A percentile compares a stretch with the other conserved stretches of the same genome.
Conservation (phyloP, 2,113 vertebrate species). For the Ammodytes marinus region DNA sequence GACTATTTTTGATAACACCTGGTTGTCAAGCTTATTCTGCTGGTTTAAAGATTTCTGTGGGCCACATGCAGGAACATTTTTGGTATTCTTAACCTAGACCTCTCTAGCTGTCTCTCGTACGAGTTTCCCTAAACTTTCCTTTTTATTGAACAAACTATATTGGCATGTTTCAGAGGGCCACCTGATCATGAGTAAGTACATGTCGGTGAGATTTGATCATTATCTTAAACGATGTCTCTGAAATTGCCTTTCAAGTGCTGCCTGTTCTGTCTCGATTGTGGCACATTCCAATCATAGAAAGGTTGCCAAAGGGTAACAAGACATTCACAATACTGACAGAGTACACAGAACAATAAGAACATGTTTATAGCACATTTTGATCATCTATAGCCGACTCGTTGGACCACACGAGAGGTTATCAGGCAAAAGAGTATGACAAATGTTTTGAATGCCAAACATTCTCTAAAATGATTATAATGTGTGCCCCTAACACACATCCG, state of each 20-base stretch:
- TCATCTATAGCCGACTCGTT: no score
- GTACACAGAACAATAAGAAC: background rate
- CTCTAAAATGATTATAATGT: background rate
- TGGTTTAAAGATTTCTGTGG: background rate
- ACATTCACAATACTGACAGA: background rate
- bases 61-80: background rate
- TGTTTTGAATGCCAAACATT: background rate
- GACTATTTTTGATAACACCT: constrained; percentile 4
- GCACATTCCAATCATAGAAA: background rate
- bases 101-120: background rate
- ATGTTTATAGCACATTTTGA: background rate
- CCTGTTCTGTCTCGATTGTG: background rate
- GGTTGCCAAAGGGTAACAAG: background rate
- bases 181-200: background rate
- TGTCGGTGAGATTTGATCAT: background rate
- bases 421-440: no score
- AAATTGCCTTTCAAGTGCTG: background rate
- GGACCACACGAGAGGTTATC: no score
- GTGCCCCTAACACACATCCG: background rate
- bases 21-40: background rate
- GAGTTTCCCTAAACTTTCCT: background rate
- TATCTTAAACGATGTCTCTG: background rate
- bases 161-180: background rate
- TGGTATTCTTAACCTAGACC: background rate
- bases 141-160: background rate